Base-by-base conservation (phyloP, 2,113 vertebrate species). In the Microtus montanus region DNA sequence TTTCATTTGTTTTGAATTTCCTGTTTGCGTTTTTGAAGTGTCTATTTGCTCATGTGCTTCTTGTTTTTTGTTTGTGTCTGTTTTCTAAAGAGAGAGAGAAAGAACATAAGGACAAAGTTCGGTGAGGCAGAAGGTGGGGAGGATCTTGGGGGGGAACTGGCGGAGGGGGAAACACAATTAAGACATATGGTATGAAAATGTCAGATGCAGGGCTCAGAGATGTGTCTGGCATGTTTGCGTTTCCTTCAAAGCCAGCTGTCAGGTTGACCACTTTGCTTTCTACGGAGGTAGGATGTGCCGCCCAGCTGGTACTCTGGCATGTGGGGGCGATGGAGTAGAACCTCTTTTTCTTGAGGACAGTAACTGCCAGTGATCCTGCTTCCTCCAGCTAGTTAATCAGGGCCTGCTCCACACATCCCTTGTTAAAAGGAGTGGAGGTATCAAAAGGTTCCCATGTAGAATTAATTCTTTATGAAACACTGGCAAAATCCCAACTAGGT, bases 381-480 rank as follows among this genome's bases (percentile, higher is more conserved):
- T 74, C 89, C 9, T 17, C 90, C 28, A 47, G 0, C 13, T 10
- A 58, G 33, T 89, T 85, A 95, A 83, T 83, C 64, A 86, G 58
- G 78, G 83, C 30, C 83, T 85, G 70, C 41, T 17, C 58, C 0
- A 74, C 87, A 64, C 33, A 64, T 64, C 44, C 64, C 64, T 88
- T 0, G 64, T 91, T 0, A 95, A 96, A 97, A 91, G 94, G 95
- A 95, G 74, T 96, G 91, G 68, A 93, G n/a, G 86, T 82, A 83
- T 58, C 82, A 68, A 41, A 87, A 52, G 61, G n/a, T 54, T 71
- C 94, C 58, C 38, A 87, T 87, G 71, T 44, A 70, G 89, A 97
- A 97, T 79, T 35, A 88, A 86, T 91, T 92, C 44, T 61, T 95
- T 35, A 96, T 66, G 89, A 97, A 97, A 98, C 83, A 88, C 68